These are phyloP conservation scores for Panorpa germanica DNA, from an alignment of 2,888 invertebrate species.

Conservation along the genomic window DNA sequence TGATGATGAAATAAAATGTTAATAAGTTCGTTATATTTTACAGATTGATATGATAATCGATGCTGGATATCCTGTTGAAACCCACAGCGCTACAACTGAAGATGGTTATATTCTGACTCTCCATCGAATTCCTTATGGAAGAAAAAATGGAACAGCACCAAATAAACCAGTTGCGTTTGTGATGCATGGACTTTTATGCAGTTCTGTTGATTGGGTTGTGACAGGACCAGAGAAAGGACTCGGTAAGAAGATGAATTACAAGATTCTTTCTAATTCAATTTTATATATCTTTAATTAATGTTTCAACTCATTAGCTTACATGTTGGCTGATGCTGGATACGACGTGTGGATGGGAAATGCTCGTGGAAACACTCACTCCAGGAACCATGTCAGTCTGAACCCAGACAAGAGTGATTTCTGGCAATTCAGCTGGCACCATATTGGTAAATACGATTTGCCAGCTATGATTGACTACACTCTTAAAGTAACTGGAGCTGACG, in stretches of 20 bases:
- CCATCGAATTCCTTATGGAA: conserved; percentile 41
- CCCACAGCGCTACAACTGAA: conserved; percentile 34
- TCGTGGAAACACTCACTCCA: conserved; percentile 24
- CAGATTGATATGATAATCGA: no score
- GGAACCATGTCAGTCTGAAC: conserved; percentile 21
- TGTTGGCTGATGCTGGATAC: conserved; percentile 23
- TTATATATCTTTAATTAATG: no score
- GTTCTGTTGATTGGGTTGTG: conserved; percentile 46
- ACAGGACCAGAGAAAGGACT: conserved; percentile 39
- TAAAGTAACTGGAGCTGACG: conserved; percentile 19
- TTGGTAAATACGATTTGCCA: conserved; percentile 32
- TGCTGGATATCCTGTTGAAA: conserved; percentile 35
- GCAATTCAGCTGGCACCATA: conserved; percentile 26
- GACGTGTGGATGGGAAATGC: conserved; percentile 26
- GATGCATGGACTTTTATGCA: conserved; percentile 44
- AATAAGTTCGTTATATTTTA: no score
- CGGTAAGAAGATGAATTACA: conserved; percentile 33
- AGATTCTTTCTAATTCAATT: no score
- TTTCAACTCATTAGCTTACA: conserved; percentile 15
- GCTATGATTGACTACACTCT: conserved; percentile 28
- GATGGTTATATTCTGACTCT: conserved; percentile 53
- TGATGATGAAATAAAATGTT: no score
- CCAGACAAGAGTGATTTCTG: conserved; percentile 14
- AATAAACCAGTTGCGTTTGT: conserved; percentile 30
- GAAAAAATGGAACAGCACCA: conserved; percentile 16